Percentiles rank a stretch among this genome's conserved stretches.
Evolutionary conservation across 2,888 invertebrate genomes (phyloP).

Genomic region (Ophion obscuratus): DNA sequence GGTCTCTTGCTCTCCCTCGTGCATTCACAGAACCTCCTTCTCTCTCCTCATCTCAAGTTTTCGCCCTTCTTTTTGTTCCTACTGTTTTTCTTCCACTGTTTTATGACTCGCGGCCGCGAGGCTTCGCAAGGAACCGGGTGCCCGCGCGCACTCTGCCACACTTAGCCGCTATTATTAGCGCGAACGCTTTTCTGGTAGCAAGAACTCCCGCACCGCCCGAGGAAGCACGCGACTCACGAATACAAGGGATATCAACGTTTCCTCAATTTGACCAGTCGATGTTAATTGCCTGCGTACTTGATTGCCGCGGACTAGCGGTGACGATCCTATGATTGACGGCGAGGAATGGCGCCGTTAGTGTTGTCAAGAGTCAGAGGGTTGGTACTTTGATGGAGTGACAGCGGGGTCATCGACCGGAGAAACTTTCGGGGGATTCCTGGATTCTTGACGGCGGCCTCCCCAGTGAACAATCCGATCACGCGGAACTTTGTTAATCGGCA

Average conservation of each 20-base stretch:
- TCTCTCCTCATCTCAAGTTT: constrained; percentile 26
- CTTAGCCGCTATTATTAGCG: constrained; percentile 76
- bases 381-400: too few relatives aligned
- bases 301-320: too few relatives aligned
- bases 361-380: too few relatives aligned
- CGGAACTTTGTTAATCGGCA: neutral
- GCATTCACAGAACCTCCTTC: constrained; percentile 9
- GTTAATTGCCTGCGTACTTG: neutral
- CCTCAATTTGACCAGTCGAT: neutral
- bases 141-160: constrained; percentile 68
- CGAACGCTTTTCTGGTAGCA: constrained; percentile 66
- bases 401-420: too few relatives aligned
- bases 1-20: constrained; percentile 24
- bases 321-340: neutral
- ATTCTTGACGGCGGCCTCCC: neutral
- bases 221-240: neutral
- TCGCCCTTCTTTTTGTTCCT: constrained; percentile 9
- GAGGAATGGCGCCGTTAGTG: too few relatives aligned
- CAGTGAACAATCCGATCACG: neutral
- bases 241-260: constrained; percentile 17
- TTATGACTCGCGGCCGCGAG: constrained; percentile 60
- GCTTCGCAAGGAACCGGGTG: constrained; percentile 74
- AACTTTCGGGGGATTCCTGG: too few relatives aligned
- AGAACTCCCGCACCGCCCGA: constrained; percentile 47
- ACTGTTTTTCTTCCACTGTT: constrained; percentile 24